Percentiles rank a stretch among this genome's conserved stretches.
These are phyloP conservation scores for Ibidorhyncha struthersii DNA, from an alignment of 2,113 vertebrate species.

Conservation along the genomic window DNA sequence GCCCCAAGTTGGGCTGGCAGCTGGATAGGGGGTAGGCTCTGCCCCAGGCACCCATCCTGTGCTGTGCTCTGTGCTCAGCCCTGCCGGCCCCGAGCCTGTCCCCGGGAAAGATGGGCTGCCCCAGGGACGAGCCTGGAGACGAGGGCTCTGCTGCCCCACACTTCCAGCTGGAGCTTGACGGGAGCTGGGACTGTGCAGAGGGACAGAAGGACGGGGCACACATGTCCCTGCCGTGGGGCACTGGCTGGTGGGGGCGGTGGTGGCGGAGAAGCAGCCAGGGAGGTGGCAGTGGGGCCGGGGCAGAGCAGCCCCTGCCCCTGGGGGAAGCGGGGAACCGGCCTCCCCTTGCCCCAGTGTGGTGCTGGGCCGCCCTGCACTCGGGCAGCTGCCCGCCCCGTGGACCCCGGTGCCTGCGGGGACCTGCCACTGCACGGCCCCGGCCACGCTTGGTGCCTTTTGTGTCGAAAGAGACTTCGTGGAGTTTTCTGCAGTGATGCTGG, in stretches of 20 bases:
- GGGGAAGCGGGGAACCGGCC: rapidly evolving
- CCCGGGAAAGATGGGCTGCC: background rate
- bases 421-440: rapidly evolving
- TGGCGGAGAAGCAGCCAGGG: background rate
- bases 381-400: background rate
- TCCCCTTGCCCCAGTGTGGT: background rate
- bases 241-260: background rate
- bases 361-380: background rate
- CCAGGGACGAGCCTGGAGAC: rapidly evolving
- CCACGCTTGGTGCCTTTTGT: background rate
- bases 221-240: background rate
- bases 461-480: background rate
- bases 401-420: background rate
- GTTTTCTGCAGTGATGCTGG: background rate
- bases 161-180: background rate
- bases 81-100: background rate
- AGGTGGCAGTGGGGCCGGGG: background rate
- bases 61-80: background rate
- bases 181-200: background rate
- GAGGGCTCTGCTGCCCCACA: background rate
- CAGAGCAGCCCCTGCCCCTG: background rate
- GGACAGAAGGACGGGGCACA: background rate
- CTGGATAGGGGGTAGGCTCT: background rate
- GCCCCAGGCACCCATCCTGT: background rate
- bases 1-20: background rate